phyloP scores from a whole-genome alignment of 1,140 invertebrate genomes.

The Panulirus ornatus region DNA sequence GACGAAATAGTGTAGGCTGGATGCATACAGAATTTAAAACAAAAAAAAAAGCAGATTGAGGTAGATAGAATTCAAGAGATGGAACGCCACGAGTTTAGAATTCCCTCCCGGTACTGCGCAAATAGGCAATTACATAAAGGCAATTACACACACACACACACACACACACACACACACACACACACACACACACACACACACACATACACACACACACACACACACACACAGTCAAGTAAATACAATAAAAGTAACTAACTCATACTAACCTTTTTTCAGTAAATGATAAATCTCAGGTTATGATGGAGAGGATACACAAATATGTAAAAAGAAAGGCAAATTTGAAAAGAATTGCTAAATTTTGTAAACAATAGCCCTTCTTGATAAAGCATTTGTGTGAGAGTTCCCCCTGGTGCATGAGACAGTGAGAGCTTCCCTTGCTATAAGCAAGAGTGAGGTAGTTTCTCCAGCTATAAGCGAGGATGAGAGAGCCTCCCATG shows the following conservation, averaged over 20 bases:
- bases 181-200: not conserved
- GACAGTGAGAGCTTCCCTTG: too few species aligned
- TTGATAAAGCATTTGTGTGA: too few species aligned
- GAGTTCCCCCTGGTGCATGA: too few species aligned
- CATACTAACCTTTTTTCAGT: not conserved
- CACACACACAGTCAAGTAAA: not conserved
- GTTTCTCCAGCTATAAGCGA: too few species aligned
- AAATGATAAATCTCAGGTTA: not conserved
- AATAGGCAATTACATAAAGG: not conserved
- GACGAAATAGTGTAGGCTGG: not conserved
- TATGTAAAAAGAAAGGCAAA: not conserved
- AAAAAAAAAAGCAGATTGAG: not conserved
- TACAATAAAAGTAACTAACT: not conserved
- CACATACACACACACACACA: not conserved
- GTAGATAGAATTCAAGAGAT: not conserved
- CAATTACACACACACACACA: conserved; percentile 1
- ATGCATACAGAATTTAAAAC: not conserved
- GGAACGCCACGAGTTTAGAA: too few species aligned
- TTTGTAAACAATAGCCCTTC: not conserved
- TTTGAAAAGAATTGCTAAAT: not conserved
- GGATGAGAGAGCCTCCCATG: too few species aligned
- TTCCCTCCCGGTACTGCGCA: too few species aligned
- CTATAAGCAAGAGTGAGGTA: too few species aligned
- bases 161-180: conserved; percentile 10
- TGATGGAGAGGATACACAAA: too few species aligned